phyloP scores from a whole-genome alignment of 2,113 vertebrate species.

The Eolophus roseicapilla region DNA sequence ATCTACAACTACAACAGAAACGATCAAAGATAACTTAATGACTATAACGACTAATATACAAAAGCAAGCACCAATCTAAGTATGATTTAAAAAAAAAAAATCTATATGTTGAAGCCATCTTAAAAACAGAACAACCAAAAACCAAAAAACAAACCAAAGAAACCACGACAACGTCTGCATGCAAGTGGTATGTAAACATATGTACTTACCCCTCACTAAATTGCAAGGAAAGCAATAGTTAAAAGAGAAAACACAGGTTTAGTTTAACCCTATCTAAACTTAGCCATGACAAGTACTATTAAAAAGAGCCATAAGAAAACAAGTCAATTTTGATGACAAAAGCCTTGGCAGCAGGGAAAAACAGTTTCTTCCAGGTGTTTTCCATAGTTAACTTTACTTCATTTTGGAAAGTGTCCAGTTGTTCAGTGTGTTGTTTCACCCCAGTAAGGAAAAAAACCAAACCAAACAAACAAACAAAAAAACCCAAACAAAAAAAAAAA shows the following conservation, averaged over 20 bases:
- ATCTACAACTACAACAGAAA: background rate
- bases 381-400: background rate
- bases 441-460: background rate
- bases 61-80: background rate
- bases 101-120: background rate
- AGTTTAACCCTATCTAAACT: constrained; percentile 21
- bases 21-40: background rate
- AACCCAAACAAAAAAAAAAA: background rate
- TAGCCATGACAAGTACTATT: background rate
- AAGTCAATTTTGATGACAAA: background rate
- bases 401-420: background rate
- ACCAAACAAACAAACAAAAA: background rate
- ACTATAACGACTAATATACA: background rate
- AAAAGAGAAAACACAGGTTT: constrained; percentile 64
- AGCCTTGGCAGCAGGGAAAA: background rate
- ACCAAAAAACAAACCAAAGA: background rate
- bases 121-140: background rate
- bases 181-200: background rate
- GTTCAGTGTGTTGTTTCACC: accelerated
- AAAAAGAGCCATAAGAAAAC: background rate
- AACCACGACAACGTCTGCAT: background rate
- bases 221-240: constrained; percentile 70
- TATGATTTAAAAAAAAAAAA: background rate
- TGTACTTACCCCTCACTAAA: constrained; percentile 81
- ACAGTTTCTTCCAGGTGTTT: background rate